Conservation (phyloP, 2,888 invertebrate genomes). For the Drosophila ochracea region DNA sequence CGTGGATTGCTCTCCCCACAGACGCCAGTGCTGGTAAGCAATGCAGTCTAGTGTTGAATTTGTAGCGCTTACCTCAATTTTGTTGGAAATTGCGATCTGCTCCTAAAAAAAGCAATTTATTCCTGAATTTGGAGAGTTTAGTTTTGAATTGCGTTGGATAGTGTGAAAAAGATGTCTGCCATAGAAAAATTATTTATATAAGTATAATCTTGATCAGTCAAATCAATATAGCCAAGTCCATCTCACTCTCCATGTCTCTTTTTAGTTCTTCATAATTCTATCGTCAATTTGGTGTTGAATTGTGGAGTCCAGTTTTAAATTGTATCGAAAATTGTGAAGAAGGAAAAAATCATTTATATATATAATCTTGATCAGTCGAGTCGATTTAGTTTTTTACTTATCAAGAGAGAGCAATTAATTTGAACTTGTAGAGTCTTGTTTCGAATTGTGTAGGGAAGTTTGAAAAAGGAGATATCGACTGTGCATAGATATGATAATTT, state of each 20-base stretch:
- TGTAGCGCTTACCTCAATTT: neutral
- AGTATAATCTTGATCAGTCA: neutral
- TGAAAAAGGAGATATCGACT: neutral
- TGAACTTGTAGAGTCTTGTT: neutral
- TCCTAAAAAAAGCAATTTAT: neutral
- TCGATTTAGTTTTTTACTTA: neutral
- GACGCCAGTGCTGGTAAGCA: constrained; percentile 84
- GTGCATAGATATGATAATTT: neutral
- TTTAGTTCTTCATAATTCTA: neutral
- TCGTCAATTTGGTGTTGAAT: neutral
- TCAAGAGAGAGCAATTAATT: neutral
- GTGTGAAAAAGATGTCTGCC: neutral
- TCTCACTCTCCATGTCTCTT: neutral
- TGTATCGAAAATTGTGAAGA: neutral
- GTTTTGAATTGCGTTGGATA: neutral
- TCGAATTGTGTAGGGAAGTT: neutral
- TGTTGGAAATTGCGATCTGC: neutral
- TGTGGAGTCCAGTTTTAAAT: neutral
- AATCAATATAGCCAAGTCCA: neutral
- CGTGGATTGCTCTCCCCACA: constrained; percentile 87
- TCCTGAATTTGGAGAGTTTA: neutral
- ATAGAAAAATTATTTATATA: neutral
- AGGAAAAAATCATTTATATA: neutral
- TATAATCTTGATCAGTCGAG: neutral
- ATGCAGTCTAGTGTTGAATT: neutral